A percentile compares a stretch with the other conserved stretches of the same genome.
Evolutionary conservation across 1,140 invertebrate genomes (phyloP).

Genomic region (Cyrtorhinus lividipennis): DNA sequence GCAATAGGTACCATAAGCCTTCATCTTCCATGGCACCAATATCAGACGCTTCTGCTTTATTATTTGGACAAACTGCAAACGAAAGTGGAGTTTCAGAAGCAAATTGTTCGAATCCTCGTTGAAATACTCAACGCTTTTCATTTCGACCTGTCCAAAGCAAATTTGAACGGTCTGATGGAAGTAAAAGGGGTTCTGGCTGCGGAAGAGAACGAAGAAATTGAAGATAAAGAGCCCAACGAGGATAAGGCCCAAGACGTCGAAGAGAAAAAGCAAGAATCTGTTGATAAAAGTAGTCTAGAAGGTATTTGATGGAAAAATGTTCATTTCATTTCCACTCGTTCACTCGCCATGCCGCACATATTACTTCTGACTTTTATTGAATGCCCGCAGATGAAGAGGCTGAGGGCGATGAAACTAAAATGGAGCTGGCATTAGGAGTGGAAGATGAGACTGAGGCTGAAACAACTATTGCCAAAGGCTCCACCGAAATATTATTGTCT

Average conservation of each 20-base stretch:
- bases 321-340: neutral
- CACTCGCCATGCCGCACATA: too few relatives aligned
- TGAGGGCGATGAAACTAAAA: slow-evolving; percentile 22
- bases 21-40: slow-evolving; percentile 72
- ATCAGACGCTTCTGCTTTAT: slow-evolving; percentile 60
- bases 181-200: slow-evolving; percentile 21
- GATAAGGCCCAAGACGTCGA: neutral
- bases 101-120: slow-evolving; percentile 63
- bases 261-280: slow-evolving; percentile 25
- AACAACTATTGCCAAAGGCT: neutral
- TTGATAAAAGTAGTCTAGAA: slow-evolving; percentile 13
- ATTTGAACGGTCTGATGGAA: slow-evolving; percentile 23
- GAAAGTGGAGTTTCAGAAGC: slow-evolving; percentile 61
- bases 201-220: slow-evolving; percentile 21
- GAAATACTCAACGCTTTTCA: slow-evolving; percentile 82
- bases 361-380: neutral
- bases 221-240: neutral
- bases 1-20: slow-evolving; percentile 56
- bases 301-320: neutral
- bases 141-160: slow-evolving; percentile 63
- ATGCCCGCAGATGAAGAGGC: neutral
- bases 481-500: slow-evolving; percentile 30
- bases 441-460: slow-evolving; percentile 27
- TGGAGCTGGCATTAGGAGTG: slow-evolving; percentile 16
- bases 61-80: slow-evolving; percentile 61